These are phyloP conservation scores for Sylvicola cinctus DNA, from an alignment of 2,888 invertebrate species.

Conservation along the genomic window DNA sequence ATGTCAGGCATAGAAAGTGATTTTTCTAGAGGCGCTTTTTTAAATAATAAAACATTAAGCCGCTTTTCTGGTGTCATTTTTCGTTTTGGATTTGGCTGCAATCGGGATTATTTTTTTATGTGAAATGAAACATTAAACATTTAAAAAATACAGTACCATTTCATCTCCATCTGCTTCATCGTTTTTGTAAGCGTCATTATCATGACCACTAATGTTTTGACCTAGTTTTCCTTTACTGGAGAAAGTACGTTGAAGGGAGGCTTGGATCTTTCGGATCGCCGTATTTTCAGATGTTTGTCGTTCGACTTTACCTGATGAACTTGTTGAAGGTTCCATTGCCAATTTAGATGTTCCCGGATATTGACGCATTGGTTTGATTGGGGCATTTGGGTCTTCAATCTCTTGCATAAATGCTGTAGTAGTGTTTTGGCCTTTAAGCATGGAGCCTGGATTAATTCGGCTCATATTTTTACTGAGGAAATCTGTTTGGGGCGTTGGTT, in stretches of 20 bases:
- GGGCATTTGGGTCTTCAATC: slow-evolving; percentile 1
- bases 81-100: slow-evolving; percentile 11
- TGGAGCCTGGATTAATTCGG: slow-evolving; percentile 1
- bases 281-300: slow-evolving; percentile 10
- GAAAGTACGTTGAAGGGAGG: slow-evolving; percentile 29
- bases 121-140: neutral
- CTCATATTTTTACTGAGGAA: slow-evolving; percentile 11
- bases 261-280: slow-evolving; percentile 21
- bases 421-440: neutral
- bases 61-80: slow-evolving; percentile 28
- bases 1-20: slow-evolving; percentile 72
- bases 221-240: slow-evolving; percentile 24
- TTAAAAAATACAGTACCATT: slow-evolving; percentile 5
- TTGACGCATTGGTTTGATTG: slow-evolving; percentile 11
- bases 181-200: slow-evolving; percentile 18
- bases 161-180: slow-evolving; percentile 15
- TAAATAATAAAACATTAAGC: slow-evolving; percentile 31
- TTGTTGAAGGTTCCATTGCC: slow-evolving; percentile 3
- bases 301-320: slow-evolving; percentile 6
- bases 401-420: neutral
- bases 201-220: slow-evolving; percentile 14
- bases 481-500: slow-evolving; percentile 18
- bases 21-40: slow-evolving; percentile 48
- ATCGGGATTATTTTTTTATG: neutral
- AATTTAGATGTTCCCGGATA: slow-evolving; percentile 8